Evolutionary conservation across 2,113 vertebrate genomes (phyloP).

Genomic region (Aegotheles bennettii): DNA sequence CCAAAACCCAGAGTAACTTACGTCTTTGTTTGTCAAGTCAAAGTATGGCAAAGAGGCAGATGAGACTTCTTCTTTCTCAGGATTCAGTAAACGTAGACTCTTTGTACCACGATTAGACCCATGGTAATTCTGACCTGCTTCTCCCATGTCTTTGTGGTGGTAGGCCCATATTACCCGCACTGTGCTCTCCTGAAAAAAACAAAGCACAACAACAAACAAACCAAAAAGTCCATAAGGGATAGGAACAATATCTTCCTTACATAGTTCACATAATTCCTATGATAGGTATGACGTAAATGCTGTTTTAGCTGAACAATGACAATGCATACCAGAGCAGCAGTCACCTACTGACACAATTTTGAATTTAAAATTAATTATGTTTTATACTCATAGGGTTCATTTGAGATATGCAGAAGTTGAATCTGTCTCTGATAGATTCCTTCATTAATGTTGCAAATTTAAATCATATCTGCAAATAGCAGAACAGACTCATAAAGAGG

Average conservation of each 20-base stretch:
- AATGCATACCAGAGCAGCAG: background rate
- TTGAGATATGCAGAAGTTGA: background rate
- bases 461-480: background rate
- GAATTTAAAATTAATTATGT: background rate
- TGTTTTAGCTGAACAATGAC: background rate
- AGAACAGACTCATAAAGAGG: background rate
- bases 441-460: background rate
- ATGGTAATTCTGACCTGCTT: slow-evolving; percentile 79
- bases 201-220: background rate
- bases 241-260: background rate
- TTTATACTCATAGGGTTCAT: background rate
- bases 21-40: slow-evolving; percentile 79
- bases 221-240: background rate
- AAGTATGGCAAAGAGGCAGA: slow-evolving; percentile 66
- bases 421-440: background rate
- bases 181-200: slow-evolving; percentile 77
- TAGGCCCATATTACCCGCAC: slow-evolving; percentile 87
- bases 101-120: slow-evolving; percentile 79
- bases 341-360: background rate
- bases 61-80: slow-evolving; percentile 60
- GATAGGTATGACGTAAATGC: background rate
- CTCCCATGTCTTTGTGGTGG: slow-evolving; percentile 77
- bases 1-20: slow-evolving; percentile 69
- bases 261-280: background rate
- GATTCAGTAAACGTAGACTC: slow-evolving; percentile 82